Evolutionary conservation across 2,888 invertebrate genomes (phyloP).

Genomic region (Epirrhoe alternata): DNA sequence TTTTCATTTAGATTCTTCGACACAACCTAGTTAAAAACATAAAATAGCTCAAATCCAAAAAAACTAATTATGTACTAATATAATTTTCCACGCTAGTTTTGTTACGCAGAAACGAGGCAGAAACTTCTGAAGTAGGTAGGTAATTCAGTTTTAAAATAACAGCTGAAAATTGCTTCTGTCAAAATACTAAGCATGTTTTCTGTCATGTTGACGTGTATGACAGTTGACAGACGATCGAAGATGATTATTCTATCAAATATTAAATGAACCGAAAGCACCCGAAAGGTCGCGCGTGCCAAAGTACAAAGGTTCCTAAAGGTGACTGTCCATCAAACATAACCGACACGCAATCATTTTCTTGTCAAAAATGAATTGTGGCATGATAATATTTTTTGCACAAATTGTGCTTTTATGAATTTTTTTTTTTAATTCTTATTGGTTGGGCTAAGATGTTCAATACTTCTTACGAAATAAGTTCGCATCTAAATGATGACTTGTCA

Average conservation of each 20-base stretch:
- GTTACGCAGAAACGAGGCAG: too few species aligned
- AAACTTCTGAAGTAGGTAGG: too few species aligned
- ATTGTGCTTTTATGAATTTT: background rate
- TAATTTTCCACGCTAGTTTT: too few species aligned
- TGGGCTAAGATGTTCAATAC: background rate
- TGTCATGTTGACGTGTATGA: slow-evolving; percentile 32
- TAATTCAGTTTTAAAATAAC: too few species aligned
- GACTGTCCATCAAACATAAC: slow-evolving; percentile 61
- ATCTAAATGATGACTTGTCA: too few species aligned
- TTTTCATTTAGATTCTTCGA: background rate
- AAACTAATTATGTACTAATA: too few species aligned
- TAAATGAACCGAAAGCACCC: slow-evolving; percentile 43
- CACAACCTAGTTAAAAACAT: too few species aligned
- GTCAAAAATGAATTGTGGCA: slow-evolving; percentile 48
- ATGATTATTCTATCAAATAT: slow-evolving; percentile 61
- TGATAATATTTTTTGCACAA: slow-evolving; percentile 31
- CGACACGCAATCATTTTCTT: slow-evolving; percentile 60
- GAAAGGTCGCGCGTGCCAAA: slow-evolving; percentile 63
- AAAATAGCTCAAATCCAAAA: too few species aligned
- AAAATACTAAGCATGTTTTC: slow-evolving; percentile 17
- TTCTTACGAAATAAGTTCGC: too few species aligned
- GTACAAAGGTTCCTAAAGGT: slow-evolving; percentile 65
- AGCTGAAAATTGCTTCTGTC: slow-evolving; percentile 1
- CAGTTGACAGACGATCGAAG: slow-evolving; percentile 38
- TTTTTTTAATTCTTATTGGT: background rate